Conservation (phyloP, 2,113 vertebrate genomes). For the Siniperca knerii region DNA sequence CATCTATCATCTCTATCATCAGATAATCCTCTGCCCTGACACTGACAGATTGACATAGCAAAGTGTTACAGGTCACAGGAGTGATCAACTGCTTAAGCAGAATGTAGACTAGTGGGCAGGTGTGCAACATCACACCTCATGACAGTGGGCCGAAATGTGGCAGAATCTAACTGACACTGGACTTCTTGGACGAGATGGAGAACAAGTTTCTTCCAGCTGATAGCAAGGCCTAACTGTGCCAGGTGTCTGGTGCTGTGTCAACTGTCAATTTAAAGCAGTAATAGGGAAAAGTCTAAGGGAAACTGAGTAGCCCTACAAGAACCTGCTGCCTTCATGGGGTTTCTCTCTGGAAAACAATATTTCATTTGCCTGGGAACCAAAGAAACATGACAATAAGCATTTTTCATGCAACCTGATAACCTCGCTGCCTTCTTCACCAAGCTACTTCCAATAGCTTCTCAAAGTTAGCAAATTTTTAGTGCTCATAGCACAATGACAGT, state of each 20-base stretch:
- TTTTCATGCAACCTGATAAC: background rate
- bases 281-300: background rate
- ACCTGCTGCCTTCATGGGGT: background rate
- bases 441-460: background rate
- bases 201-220: constrained; percentile 2
- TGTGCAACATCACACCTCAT: constrained; percentile 5
- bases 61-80: constrained; percentile 20
- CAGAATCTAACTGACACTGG: constrained; percentile 8
- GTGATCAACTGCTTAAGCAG: constrained; percentile 20
- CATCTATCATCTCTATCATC: constrained; percentile 6
- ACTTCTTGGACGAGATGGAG: background rate
- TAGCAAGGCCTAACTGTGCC: background rate
- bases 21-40: constrained; percentile 10
- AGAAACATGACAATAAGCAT: background rate
- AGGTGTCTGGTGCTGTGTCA: background rate
- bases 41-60: constrained; percentile 3
- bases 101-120: constrained; percentile 20
- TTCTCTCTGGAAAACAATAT: background rate
- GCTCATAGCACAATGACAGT: background rate
- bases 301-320: background rate
- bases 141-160: constrained; percentile 23
- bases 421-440: background rate
- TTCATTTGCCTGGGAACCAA: background rate
- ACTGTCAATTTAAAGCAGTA: constrained; percentile 3
- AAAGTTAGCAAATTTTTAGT: background rate